Conservation (phyloP, 2,888 invertebrate species). For the Lamproptera curius region DNA sequence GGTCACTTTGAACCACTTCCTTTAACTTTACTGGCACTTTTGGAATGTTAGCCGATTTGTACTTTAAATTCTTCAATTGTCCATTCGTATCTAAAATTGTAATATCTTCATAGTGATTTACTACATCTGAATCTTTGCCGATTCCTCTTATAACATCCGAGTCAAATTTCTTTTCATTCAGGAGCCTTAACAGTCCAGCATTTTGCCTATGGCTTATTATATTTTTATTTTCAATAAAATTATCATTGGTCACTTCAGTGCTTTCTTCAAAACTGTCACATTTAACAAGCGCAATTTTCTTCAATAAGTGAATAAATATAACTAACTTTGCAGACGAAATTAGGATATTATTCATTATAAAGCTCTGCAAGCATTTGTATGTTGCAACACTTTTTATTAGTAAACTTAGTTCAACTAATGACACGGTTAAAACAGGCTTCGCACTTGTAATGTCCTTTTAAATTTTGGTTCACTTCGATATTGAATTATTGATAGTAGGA, state of each 20-base stretch:
- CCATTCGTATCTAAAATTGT: conserved; percentile 57
- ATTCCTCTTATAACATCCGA: conserved; percentile 42
- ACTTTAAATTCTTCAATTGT: conserved; percentile 55
- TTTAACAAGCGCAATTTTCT: conserved; percentile 26
- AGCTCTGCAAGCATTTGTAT: conserved; percentile 17
- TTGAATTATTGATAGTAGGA: neutral
- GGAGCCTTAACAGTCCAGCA: conserved; percentile 36
- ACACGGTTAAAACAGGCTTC: neutral
- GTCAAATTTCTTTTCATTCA: conserved; percentile 45
- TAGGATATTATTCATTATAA: conserved; percentile 26
- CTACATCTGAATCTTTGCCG: conserved; percentile 40
- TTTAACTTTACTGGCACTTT: conserved; percentile 34
- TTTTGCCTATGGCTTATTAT: conserved; percentile 36
- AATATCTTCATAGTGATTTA: conserved; percentile 60
- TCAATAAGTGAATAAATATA: conserved; percentile 33
- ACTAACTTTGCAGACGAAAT: conserved; percentile 32
- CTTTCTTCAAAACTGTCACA: conserved; percentile 35
- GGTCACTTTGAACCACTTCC: conserved; percentile 30
- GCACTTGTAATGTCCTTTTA: neutral
- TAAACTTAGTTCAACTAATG: conserved; percentile 4
- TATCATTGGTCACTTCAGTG: conserved; percentile 38
- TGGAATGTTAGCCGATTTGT: conserved; percentile 43
- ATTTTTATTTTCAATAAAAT: conserved; percentile 46
- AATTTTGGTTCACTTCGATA: neutral
- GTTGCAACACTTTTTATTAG: conserved; percentile 10